Base-by-base conservation (phyloP, 1,140 invertebrate genomes). In the Heliconius congener region DNA sequence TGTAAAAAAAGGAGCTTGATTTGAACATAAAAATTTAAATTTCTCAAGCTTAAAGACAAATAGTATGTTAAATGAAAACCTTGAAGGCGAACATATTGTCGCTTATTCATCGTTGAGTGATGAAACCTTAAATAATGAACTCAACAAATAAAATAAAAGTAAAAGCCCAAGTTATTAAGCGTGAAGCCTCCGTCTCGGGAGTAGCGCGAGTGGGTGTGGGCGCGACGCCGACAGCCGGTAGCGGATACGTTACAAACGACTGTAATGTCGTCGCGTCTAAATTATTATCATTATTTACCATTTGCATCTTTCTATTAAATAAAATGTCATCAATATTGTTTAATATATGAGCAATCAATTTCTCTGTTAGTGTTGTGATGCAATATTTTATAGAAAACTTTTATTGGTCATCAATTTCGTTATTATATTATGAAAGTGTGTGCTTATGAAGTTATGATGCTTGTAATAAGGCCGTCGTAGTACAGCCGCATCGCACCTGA, bases 221-320 rank as follows among this genome's bases (percentile, higher is more conserved):
- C 71, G 71, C 34, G 18, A 2, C 37, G 71, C 18, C 39, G 71
- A 42, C 71, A 72, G 71, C 71, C 39, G 39, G 71, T 72, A 72
- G 39, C 71, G 71, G 71, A 39, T 39, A 30, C 18, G 4, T 66
- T 66, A 66, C 27, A 30, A 66, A 66, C 60, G 60, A 66, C 39
- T 55, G 73, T 11, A 50, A 66, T 4, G 23, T 3, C 60, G 11
- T 16, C 27, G 8, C 27, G 8, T 57, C n/a, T 60, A 60, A 23
- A 11, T 60, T 60, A 60, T 23, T 60, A 66, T 30, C 60, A 66
- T 30, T 30, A 66, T 66, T 66, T 30, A 30, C 3, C 60, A 66
- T 66, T 66, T 66, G 27, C 60, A 66, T 66, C 60, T 27, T 66
- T 66, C 60, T 66, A 66, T 66, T 66, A 66, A 66, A 66, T 66